Evolutionary conservation across 1,140 invertebrate species (phyloP), one percentile per base, ranked within the genome.

Genomic region (Doryteuthis pealeii): DNA sequence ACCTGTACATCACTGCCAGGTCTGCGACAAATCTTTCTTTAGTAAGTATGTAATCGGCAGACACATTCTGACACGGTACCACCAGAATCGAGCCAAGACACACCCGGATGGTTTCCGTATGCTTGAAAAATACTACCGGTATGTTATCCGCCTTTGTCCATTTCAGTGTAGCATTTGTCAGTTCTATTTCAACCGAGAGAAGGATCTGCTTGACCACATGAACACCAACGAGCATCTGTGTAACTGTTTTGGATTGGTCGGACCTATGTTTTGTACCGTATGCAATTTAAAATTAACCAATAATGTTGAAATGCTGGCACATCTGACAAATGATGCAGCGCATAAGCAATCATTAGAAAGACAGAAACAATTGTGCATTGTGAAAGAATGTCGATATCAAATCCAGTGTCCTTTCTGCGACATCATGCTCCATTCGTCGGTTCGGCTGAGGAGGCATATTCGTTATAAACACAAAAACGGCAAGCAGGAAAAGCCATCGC

Each of bases 81-180:
- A 87, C 66, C 73, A 67, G 45, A 83, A 83, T 72, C 80, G 83
- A 22, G 78, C 83, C 26, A 77, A 78, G 66, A 79, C 80, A 10
- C 76, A 85, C 32, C 81, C 80, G 0, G 66, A 78, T 22, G 73
- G 71, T 12, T 86, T 95, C n/a, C 70, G 88, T 31, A 90, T 93
- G 79, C 91, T 95, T 62, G 88, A 95, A 31, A 90, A 92, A 66
- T 93, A 95, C 85, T 94, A 94, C 83, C 90, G 89, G 71, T 91
- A 91, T 76, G 92, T 95, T 78, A 92, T 95, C 1, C 89, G 91
- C 45, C 92, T 95, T 79, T 92, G 93, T 73, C 93, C 93, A 0
- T 96, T 93, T 83, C 94, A 95, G 84, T 96, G 94, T 82, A 90
- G 90, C 30, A 89, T 92, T 1, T 96, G 95, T 86, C 91, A 91